Evolutionary conservation across 2,113 vertebrate species (phyloP).

Genomic region (Xiphophorus maculatus): DNA sequence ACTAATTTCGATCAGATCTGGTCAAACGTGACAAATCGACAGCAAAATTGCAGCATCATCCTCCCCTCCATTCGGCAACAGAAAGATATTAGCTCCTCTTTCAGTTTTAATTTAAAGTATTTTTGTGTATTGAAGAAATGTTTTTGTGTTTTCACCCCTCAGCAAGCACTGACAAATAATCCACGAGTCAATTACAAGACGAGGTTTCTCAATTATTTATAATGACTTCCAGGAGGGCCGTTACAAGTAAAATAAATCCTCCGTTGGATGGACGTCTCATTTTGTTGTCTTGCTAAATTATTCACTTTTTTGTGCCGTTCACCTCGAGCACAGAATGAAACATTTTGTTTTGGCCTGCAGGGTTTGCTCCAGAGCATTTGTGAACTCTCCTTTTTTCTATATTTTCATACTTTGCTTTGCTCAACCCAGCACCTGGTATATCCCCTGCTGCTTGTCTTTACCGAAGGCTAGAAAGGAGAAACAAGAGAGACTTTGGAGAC

Average conservation of each 20-base stretch:
- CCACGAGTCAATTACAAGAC: slow-evolving; percentile 25
- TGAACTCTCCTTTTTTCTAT: neutral
- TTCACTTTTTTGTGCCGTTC: slow-evolving; percentile 20
- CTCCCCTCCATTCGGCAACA: neutral
- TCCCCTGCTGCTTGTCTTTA: neutral
- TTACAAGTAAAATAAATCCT: slow-evolving; percentile 30
- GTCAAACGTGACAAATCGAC: slow-evolving; percentile 5
- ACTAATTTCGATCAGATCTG: neutral
- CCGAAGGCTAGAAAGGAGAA: neutral
- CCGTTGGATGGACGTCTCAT: slow-evolving; percentile 17
- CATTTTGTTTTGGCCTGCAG: slow-evolving; percentile 25
- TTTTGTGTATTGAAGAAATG: neutral
- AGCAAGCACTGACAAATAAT: neutral
- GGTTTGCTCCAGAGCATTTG: slow-evolving; percentile 17
- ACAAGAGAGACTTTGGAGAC: neutral
- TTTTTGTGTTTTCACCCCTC: neutral
- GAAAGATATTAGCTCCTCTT: slow-evolving; percentile 8
- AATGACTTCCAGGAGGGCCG: slow-evolving; percentile 20
- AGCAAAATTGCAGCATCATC: neutral
- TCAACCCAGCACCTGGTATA: neutral
- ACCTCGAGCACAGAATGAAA: slow-evolving; percentile 24
- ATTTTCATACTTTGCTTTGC: neutral
- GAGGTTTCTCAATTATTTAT: slow-evolving; percentile 39
- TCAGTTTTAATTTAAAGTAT: neutral
- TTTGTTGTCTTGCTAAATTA: slow-evolving; percentile 36